Base-by-base conservation (phyloP, 2,888 invertebrate species). In the Agrilus cyanescens region DNA sequence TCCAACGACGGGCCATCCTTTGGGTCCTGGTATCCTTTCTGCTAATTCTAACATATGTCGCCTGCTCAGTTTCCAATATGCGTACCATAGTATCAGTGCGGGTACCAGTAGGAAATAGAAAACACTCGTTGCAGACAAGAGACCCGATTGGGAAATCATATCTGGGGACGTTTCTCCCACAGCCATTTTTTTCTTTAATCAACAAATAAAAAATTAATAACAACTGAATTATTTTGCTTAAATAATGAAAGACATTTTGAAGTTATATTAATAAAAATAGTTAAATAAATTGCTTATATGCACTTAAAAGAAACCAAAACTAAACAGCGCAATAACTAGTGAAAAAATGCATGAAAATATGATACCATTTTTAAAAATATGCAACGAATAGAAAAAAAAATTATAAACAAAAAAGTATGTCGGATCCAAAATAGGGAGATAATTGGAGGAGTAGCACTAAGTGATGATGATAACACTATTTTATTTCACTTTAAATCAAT, bases 51-150 rank as follows among this genome's bases (percentile, higher is more conserved):
- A 70, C 59, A 87, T 56, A 57, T 78, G 80, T 32, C 78, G 72
- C n/a, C 84, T 72, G 8, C 84, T 84, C 54, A 84, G 67, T 37
- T 78, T 74, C 80, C 82, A 87, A 66, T 87, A 87, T 20, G 77
- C 69, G 59, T 79, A 80, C 74, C 79, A 85, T 38, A 87, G 70
- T 3, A 78, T 63, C 30, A 83, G 18, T 0, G 82, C 80, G 12
- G 65, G 85, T 14, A 85, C 62, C 37, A 87, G 66, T n/a, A 87
- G 74, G 47, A 78, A 73, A 53, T 83, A 78, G 61, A 86, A 85
- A 46, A 85, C 67, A 52, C 72, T 78, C 43, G 78, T 77, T 16
- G 83, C 75, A 33, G 78, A 74, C 18, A 35, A 3, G 30, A 45
- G 20, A 25, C 36, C 32, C 14, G 40, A 6, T 7, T 32, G 37